Evolutionary conservation across 2,888 invertebrate species (phyloP).

Genomic region (Nasonovia ribisnigri): DNA sequence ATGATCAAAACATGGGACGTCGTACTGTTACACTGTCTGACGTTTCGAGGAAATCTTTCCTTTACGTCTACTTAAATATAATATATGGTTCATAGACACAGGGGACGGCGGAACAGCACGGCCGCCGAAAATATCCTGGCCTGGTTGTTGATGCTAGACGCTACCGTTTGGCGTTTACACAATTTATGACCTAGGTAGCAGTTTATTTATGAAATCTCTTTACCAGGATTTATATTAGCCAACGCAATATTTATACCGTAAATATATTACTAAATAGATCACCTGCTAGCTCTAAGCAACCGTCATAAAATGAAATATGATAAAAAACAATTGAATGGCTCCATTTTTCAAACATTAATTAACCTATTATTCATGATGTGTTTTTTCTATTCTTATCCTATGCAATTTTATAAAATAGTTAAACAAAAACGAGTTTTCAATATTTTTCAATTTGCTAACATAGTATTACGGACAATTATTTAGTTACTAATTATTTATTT

Average conservation of each 20-base stretch:
- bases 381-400: neutral
- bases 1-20: neutral
- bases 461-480: neutral
- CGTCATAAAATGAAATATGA: neutral
- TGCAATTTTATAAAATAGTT: neutral
- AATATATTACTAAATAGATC: neutral
- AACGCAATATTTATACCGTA: neutral
- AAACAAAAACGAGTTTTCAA: neutral
- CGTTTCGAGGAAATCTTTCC: neutral
- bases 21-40: neutral
- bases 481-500: neutral
- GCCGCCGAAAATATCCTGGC: neutral
- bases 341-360: neutral
- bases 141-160: neutral
- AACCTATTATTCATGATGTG: neutral
- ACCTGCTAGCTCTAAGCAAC: too few species aligned
- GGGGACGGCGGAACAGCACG: neutral
- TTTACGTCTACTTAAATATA: neutral
- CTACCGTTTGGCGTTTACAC: neutral
- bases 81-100: neutral
- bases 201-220: neutral
- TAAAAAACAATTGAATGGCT: neutral
- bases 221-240: neutral
- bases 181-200: neutral
- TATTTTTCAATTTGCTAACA: neutral